Base-by-base conservation (phyloP, 2,113 vertebrate species). In the Mixornis gularis region DNA sequence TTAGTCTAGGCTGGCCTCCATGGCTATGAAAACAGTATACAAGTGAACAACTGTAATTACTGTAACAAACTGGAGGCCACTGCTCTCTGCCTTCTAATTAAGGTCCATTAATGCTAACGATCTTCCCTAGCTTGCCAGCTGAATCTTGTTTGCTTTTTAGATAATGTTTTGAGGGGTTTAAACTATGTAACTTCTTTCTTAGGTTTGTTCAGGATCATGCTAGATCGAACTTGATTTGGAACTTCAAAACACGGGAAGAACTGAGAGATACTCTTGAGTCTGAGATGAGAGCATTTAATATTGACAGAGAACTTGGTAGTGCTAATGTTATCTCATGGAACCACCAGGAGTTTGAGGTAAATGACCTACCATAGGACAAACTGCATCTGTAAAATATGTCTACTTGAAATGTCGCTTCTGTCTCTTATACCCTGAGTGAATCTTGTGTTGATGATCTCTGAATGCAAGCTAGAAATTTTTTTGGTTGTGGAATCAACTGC, bases 261-360 rank as follows among this genome's bases (percentile, higher is more conserved):
- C 96, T 99, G 90, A 98, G 99, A 69, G 99, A 99, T 69, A 98
- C 98, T 81, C 98, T 99, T 85, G 99, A 99, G 91, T 98, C 98
- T 59, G 99, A 99, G 96, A 99, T 99, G 99, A 98, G 99, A 78
- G 97, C 99, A 7, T 99, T 99, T 97, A 97, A 97, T 49, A 98
- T 99, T 76, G 99, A 99, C 96, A 98, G 99, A 6, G 99, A 99
- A 92, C 98, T 99, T 32, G 99, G 99, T 79, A 99, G 97, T 70
- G 96, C 98, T 94, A 99, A 95, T 60, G 98, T 99, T 92, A 99
- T 99, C 84, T 99, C 99, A 29, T 99, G 99, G 99, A 99, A 99
- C 96, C 99, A 99, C 93, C 99, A 99, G 92, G 99, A 99, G 97
- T 99, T 99, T 97, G 99, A 99, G 98, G 99, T 99, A 95, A 94